Evolutionary conservation across 2,888 invertebrate species (phyloP).

Genomic region (Aphrophora alni): DNA sequence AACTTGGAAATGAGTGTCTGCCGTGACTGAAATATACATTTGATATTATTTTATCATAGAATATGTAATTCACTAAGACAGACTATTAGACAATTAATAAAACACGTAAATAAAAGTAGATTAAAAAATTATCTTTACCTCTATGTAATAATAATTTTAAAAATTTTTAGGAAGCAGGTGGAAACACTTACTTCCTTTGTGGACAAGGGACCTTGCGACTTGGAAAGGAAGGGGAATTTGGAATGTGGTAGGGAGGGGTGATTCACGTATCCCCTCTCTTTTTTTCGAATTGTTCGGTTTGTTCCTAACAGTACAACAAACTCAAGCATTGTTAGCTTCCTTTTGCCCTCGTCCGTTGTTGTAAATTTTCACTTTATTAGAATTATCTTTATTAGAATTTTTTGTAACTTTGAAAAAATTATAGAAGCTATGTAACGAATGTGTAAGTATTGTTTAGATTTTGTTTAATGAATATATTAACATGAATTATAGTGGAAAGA

Average conservation of each 20-base stretch:
- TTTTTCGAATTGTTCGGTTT: slow-evolving; percentile 6
- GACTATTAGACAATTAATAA: not conserved
- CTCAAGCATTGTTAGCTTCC: not conserved
- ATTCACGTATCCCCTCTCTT: slow-evolving; percentile 33
- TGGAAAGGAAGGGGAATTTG: not conserved
- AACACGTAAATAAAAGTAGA: not conserved
- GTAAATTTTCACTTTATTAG: not conserved
- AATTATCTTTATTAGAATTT: not conserved
- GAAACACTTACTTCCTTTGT: not conserved
- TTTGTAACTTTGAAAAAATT: not conserved
- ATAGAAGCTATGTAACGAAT: not conserved
- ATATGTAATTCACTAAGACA: too few relatives aligned
- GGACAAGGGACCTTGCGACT: not conserved
- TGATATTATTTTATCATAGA: not conserved
- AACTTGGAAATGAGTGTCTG: not conserved
- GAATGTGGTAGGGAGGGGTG: slow-evolving; percentile 30
- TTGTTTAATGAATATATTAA: not conserved
- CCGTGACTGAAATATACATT: not conserved
- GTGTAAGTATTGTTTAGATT: not conserved
- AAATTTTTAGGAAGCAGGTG: not conserved
- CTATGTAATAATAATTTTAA: not conserved
- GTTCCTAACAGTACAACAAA: slow-evolving; percentile 7
- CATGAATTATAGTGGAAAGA: not conserved
- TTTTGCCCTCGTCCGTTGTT: not conserved
- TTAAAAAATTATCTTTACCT: not conserved